phyloP scores from a whole-genome alignment of 2,888 invertebrate species.

The Trimorus sp. region DNA sequence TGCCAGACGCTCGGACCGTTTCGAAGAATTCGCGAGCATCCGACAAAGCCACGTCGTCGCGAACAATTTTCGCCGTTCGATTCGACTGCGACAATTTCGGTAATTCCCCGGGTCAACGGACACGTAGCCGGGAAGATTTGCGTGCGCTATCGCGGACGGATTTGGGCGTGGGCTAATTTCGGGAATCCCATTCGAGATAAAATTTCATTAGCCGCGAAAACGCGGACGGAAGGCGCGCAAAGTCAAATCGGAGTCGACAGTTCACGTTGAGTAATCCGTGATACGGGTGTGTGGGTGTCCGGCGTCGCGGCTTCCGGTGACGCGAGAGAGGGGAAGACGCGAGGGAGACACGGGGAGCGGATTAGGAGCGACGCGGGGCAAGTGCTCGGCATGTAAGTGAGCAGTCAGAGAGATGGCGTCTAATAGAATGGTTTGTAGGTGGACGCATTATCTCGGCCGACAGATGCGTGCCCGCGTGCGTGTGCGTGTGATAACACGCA shows the following conservation, averaged over 20 bases:
- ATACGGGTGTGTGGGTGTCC: conserved; percentile 75
- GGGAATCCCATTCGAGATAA: conserved; percentile 34
- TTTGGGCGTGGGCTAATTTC: conserved; percentile 36
- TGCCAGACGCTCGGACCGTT: conserved; percentile 58
- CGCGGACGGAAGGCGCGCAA: conserved; percentile 41
- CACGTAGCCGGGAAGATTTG: too few species aligned
- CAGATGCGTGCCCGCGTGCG: conserved; percentile 64
- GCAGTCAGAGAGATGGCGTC: conserved; percentile 81
- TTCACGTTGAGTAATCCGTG: conserved; percentile 64
- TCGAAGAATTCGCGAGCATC: conserved; percentile 64
- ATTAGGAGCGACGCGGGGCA: conserved; percentile 66
- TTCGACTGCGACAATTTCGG: too few species aligned
- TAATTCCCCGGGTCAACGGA: too few species aligned
- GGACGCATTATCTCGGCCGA: conserved; percentile 79
- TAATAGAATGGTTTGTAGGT: conserved; percentile 82
- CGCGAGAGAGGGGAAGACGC: conserved; percentile 58
- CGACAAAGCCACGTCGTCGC: too few species aligned
- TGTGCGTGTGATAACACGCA: conserved; percentile 50
- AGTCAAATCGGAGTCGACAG: conserved; percentile 65
- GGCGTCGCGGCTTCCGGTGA: conserved; percentile 77
- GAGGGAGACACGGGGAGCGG: conserved; percentile 63
- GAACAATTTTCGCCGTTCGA: too few species aligned
- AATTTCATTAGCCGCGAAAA: conserved; percentile 47
- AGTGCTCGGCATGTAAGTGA: conserved; percentile 77
- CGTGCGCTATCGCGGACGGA: not conserved